Percentiles rank a stretch among this genome's conserved stretches.
Evolutionary conservation across 2,888 invertebrate genomes (phyloP).

Genomic region (Embidobia sp.): DNA sequence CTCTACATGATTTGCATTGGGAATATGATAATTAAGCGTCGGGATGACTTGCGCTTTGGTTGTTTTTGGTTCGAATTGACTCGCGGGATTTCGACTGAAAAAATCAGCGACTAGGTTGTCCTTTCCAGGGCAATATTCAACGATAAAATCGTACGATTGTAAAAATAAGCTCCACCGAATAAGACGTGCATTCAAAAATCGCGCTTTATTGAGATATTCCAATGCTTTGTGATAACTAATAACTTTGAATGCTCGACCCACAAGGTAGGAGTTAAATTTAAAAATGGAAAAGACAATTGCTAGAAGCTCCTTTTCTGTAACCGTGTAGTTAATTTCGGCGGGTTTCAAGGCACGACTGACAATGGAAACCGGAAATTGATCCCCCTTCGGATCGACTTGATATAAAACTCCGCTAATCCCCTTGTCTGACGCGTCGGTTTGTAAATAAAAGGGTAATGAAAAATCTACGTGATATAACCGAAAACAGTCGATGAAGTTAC

Average conservation of each 20-base stretch:
- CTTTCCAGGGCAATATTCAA: constrained; percentile 66
- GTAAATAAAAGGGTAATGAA: no score
- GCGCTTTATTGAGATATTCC: constrained; percentile 67
- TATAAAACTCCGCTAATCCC: constrained; percentile 29
- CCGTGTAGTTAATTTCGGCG: constrained; percentile 12
- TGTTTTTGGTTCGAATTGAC: constrained; percentile 10
- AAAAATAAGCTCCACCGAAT: constrained; percentile 69
- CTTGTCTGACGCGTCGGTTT: constrained; percentile 31
- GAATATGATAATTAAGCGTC: background rate
- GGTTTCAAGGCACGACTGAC: constrained; percentile 28
- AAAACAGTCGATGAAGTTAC: no score
- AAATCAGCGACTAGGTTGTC: constrained; percentile 70
- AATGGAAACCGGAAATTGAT: constrained; percentile 17
- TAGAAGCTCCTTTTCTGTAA: constrained; percentile 61
- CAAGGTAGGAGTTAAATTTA: constrained; percentile 70
- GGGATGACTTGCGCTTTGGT: background rate
- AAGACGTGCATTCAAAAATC: constrained; percentile 47
- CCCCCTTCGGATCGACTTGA: constrained; percentile 4
- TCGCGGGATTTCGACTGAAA: constrained; percentile 67
- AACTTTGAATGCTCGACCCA: constrained; percentile 63
- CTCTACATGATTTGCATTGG: no score
- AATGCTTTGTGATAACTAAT: constrained; percentile 70
- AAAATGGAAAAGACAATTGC: constrained; percentile 66
- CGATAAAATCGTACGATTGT: constrained; percentile 67
- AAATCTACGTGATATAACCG: no score